phyloP scores from a whole-genome alignment of 2,797 vertebrate genomes.

The Ispidina picta region DNA sequence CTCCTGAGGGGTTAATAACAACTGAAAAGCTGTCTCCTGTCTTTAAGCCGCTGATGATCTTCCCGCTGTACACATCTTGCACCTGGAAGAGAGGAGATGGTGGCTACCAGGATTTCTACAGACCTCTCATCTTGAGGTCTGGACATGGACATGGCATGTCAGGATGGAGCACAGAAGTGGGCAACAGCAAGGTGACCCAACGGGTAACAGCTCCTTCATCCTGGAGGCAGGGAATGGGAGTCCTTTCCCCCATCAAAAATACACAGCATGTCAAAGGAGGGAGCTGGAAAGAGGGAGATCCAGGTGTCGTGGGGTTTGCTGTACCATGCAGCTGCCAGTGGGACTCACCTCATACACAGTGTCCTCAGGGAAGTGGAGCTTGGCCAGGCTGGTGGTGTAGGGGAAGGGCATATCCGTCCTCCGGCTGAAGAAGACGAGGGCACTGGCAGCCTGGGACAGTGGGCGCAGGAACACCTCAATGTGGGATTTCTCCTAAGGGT shows the following conservation, averaged over 20 bases:
- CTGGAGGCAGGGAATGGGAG: neutral
- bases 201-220: neutral
- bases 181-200: neutral
- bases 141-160: neutral
- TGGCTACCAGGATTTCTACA: neutral
- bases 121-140: neutral
- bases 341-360: constrained; percentile 72
- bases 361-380: constrained; percentile 79
- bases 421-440: constrained; percentile 91
- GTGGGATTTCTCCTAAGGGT: constrained; percentile 79
- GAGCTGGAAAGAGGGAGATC: neutral
- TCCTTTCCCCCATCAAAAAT: neutral
- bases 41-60: constrained; percentile 70
- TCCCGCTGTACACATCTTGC: constrained; percentile 81
- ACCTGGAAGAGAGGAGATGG: constrained; percentile 74
- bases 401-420: constrained; percentile 87
- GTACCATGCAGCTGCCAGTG: neutral
- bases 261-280: neutral
- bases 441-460: constrained; percentile 75
- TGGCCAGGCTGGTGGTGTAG: constrained; percentile 84
- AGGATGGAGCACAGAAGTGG: neutral
- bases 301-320: neutral
- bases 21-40: constrained; percentile 83
- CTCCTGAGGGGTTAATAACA: constrained; percentile 88
- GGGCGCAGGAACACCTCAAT: constrained; percentile 89